Conservation (phyloP, 2,113 vertebrate species). For the Cathartes aura region DNA sequence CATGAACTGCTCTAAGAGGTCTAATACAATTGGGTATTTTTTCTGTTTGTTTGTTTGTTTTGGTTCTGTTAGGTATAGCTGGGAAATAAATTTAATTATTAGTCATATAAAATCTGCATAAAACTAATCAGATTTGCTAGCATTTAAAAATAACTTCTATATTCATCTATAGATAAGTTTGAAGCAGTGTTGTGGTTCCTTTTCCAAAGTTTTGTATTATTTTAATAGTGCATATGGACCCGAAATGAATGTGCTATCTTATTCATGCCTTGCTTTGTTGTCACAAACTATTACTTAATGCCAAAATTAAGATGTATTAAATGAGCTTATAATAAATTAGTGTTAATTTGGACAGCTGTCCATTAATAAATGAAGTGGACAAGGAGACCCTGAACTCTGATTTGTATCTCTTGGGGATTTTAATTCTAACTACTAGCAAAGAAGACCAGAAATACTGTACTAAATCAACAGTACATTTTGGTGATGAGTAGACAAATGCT, state of each 20-base stretch:
- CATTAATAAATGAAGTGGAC: background rate
- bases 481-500: background rate
- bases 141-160: background rate
- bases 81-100: background rate
- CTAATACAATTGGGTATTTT: background rate
- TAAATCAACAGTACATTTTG: background rate
- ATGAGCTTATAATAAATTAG: background rate
- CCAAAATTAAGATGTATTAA: background rate
- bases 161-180: background rate
- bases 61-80: background rate
- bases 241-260: background rate
- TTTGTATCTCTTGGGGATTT: background rate
- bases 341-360: background rate
- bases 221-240: background rate
- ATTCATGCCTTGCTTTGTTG: background rate
- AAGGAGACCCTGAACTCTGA: background rate
- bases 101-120: background rate
- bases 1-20: background rate
- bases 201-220: background rate
- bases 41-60: background rate
- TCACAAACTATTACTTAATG: background rate
- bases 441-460: background rate
- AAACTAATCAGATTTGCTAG: background rate
- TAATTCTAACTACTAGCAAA: background rate
- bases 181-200: background rate